phyloP scores from a whole-genome alignment of 2,113 vertebrate species.

The Lophius piscatorius region DNA sequence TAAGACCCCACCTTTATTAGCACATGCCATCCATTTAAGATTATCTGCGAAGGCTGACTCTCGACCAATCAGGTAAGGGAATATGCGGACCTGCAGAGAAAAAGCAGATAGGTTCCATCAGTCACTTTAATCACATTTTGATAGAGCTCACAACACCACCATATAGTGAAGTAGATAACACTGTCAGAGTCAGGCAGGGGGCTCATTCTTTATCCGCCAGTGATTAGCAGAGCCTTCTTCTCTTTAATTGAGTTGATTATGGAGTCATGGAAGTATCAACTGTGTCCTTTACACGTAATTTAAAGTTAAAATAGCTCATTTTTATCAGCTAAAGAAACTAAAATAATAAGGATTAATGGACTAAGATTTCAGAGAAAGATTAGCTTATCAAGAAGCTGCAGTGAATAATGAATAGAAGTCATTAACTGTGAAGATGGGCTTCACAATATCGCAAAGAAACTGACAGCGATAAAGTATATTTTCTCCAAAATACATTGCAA shows the following conservation, averaged over 20 bases:
- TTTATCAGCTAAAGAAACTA: conserved; percentile 21
- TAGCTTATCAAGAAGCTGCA: neutral
- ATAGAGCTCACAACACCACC: conserved; percentile 34
- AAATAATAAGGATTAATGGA: conserved; percentile 24
- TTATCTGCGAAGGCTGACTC: conserved; percentile 98
- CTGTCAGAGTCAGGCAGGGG: conserved; percentile 12
- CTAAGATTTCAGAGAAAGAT: neutral
- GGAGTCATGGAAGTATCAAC: neutral
- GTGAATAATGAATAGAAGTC: conserved; percentile 5
- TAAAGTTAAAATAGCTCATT: conserved; percentile 17
- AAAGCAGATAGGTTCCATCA: conserved; percentile 65
- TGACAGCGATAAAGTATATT: too few species aligned
- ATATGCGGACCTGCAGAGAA: conserved; percentile 79
- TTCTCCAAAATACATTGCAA: too few species aligned
- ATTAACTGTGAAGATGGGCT: neutral
- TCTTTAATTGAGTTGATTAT: conserved; percentile 34
- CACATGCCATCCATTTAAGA: conserved; percentile 99
- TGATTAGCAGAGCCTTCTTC: conserved; percentile 43
- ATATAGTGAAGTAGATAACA: conserved; percentile 52
- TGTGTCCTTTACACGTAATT: conserved; percentile 13
- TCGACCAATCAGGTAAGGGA: conserved; percentile 87
- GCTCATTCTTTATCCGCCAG: conserved; percentile 39
- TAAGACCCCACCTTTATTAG: conserved; percentile 91
- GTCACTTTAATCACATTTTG: conserved; percentile 71
- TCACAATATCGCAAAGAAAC: too few species aligned